Evolutionary conservation across 1,140 invertebrate genomes (phyloP).

Genomic region (Brevipalpus yothersi): DNA sequence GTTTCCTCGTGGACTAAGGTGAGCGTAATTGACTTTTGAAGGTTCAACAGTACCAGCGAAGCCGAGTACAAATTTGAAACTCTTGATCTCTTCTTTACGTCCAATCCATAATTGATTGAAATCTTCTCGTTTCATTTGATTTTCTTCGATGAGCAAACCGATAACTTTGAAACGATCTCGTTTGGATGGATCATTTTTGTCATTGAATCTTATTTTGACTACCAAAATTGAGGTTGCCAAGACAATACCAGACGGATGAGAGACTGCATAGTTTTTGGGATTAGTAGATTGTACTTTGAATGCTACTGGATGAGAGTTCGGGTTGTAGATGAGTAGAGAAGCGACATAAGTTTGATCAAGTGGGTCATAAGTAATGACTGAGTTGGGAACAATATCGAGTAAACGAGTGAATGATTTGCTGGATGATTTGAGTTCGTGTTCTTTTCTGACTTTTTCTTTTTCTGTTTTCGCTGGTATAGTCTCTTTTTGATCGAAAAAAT

Average conservation of each 20-base stretch:
- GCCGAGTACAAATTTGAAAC: not conserved
- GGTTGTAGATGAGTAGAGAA: not conserved
- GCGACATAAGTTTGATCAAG: not conserved
- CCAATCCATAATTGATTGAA: not conserved
- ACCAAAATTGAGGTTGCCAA: not conserved
- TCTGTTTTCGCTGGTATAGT: not conserved
- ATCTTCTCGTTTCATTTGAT: not conserved
- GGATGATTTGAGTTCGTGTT: not conserved
- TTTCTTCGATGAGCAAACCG: not conserved
- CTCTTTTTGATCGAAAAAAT: not conserved
- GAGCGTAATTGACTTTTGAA: not conserved
- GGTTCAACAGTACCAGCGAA: not conserved
- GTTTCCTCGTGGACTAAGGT: not conserved
- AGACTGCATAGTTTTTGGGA: not conserved
- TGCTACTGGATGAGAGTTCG: not conserved
- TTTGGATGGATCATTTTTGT: not conserved
- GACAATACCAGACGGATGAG: not conserved
- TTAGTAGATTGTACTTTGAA: slow-evolving; percentile 7
- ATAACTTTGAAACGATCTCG: not conserved
- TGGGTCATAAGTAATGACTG: not conserved
- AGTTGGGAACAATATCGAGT: not conserved
- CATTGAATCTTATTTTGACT: not conserved
- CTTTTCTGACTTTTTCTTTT: not conserved
- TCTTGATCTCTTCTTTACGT: not conserved
- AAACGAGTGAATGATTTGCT: not conserved